A percentile compares a stretch with the other conserved stretches of the same genome.
Conservation (phyloP, 1,140 invertebrate species). For the Daktulosphaira vitifoliae region DNA sequence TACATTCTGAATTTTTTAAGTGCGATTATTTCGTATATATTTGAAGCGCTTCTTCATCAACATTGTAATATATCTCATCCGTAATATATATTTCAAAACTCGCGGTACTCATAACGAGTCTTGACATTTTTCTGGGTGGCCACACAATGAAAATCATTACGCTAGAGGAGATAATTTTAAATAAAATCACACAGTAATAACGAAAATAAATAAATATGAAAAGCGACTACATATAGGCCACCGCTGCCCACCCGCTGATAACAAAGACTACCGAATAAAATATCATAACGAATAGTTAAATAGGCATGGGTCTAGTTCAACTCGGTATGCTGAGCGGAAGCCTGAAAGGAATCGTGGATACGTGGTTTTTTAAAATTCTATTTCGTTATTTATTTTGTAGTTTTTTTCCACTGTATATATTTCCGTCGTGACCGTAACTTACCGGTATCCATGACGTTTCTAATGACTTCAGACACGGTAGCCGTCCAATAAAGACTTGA, state of each 20-base stretch:
- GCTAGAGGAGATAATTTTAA: slow-evolving; percentile 1
- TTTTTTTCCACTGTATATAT: background rate
- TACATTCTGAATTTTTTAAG: too few species aligned
- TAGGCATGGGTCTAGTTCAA: background rate
- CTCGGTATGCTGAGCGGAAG: slow-evolving; percentile 4
- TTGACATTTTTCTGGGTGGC: slow-evolving; percentile 29
- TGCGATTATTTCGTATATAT: too few species aligned
- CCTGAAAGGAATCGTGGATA: background rate
- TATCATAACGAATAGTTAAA: slow-evolving; percentile 3
- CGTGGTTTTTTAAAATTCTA: background rate
- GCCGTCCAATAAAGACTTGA: background rate
- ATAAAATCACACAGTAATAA: background rate
- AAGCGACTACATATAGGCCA: slow-evolving; percentile 9
- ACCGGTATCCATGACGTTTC: background rate
- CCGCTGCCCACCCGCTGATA: slow-evolving; percentile 5
- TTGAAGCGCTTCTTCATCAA: too few species aligned
- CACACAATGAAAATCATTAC: background rate
- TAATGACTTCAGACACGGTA: slow-evolving; percentile 16
- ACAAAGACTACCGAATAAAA: slow-evolving; percentile 21
- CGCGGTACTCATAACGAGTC: slow-evolving; percentile 26
- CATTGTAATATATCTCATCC: too few species aligned
- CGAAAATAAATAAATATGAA: slow-evolving; percentile 1
- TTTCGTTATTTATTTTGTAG: slow-evolving; percentile 3
- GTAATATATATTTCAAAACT: too few species aligned
- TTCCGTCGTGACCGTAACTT: slow-evolving; percentile 17